phyloP scores from a whole-genome alignment of 2,113 vertebrate species.

The Barbus barbus region DNA sequence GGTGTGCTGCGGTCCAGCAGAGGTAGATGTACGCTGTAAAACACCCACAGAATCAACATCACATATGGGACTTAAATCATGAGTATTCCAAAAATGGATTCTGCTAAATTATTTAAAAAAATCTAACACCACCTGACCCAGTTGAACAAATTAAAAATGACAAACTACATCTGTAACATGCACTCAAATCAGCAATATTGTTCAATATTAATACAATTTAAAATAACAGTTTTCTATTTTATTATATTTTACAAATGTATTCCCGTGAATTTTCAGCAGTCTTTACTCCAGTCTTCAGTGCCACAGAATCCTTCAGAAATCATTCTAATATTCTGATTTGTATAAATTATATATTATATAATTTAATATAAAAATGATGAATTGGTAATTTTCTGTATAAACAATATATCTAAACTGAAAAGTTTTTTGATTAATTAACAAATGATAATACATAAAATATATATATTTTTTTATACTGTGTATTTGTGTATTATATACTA shows the following conservation, averaged over 20 bases:
- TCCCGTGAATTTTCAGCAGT: too few species aligned
- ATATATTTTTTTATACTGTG: too few species aligned
- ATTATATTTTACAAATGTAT: too few species aligned
- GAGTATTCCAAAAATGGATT: not conserved
- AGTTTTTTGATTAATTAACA: too few species aligned
- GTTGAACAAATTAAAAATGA: not conserved
- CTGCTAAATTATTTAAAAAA: not conserved
- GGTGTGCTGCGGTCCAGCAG: conserved; percentile 92
- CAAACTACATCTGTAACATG: not conserved
- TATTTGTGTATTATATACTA: too few species aligned
- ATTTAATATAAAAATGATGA: too few species aligned
- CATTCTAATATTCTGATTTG: not conserved
- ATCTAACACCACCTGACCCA: not conserved
- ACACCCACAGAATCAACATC: not conserved
- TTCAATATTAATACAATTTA: not conserved
- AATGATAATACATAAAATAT: too few species aligned
- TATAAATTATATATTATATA: too few species aligned
- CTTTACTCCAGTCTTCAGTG: not conserved
- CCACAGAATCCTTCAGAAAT: not conserved
- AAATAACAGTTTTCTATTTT: too few species aligned
- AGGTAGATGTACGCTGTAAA: conserved; percentile 85
- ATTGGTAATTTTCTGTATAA: too few species aligned
- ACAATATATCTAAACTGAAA: too few species aligned
- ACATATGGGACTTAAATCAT: not conserved
- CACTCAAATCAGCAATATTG: not conserved